These are phyloP conservation scores for Drosophila santomea DNA, from an alignment of 1,140 invertebrate species.

Conservation along the genomic window DNA sequence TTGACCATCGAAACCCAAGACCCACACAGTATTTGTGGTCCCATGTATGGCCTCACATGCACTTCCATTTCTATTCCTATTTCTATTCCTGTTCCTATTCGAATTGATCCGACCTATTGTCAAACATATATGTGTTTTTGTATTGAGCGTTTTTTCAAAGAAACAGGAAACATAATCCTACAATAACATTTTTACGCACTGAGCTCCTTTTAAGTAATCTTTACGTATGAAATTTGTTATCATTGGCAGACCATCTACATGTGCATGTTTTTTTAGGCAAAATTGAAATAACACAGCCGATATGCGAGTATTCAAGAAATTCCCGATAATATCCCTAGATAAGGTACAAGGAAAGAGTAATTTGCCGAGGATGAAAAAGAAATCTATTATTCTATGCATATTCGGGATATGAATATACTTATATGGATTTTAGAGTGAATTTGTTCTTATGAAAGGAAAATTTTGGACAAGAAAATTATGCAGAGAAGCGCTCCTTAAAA, in stretches of 20 bases:
- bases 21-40: conserved; percentile 45
- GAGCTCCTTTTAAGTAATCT: conserved; percentile 75
- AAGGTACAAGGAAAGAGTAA: conserved; percentile 38
- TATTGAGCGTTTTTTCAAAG: conserved; percentile 42
- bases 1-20: conserved; percentile 73
- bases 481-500: not conserved
- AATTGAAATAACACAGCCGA: conserved; percentile 54
- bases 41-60: conserved; percentile 44
- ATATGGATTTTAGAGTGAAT: conserved; percentile 21
- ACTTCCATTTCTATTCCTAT: conserved; percentile 27
- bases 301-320: conserved; percentile 43
- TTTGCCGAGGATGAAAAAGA: conserved; percentile 30
- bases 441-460: conserved; percentile 9
- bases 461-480: not conserved
- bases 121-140: conserved; percentile 25
- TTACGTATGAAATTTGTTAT: conserved; percentile 76
- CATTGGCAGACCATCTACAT: conserved; percentile 57
- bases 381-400: conserved; percentile 31
- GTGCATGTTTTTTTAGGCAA: conserved; percentile 61
- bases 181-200: conserved; percentile 68
- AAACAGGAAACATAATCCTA: conserved; percentile 70
- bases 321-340: conserved; percentile 46
- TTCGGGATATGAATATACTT: conserved; percentile 17
- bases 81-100: conserved; percentile 18
- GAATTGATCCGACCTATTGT: conserved; percentile 62